phyloP scores from a whole-genome alignment of 92 coral and sea anemone species.

The Anthopleura xanthogrammica region DNA sequence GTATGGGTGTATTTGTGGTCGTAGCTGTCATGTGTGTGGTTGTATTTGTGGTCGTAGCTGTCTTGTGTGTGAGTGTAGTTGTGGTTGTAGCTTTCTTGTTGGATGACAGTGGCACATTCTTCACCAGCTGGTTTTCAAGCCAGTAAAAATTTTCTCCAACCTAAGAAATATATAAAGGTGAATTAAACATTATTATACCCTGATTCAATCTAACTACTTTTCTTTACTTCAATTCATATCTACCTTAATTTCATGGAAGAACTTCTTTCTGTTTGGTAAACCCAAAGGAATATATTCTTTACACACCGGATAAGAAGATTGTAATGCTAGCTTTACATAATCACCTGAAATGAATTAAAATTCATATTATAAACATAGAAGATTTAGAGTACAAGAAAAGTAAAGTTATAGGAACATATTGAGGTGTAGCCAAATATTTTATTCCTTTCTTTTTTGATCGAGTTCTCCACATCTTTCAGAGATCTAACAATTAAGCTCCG shows the following conservation, averaged over 20 bases:
- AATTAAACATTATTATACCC: background rate
- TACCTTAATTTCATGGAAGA: constrained; percentile 14
- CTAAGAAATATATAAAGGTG: background rate
- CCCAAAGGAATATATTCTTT: background rate
- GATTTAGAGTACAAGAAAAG: background rate
- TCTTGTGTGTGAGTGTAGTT: background rate
- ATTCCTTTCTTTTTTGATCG: too few relatives aligned
- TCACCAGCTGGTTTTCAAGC: background rate
- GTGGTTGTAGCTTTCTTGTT: background rate
- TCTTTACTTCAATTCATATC: background rate
- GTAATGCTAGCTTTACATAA: background rate
- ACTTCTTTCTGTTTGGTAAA: background rate
- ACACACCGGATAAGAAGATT: background rate
- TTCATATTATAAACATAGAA: background rate
- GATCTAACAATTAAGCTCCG: too few relatives aligned
- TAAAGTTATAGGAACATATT: background rate
- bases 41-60: too few relatives aligned
- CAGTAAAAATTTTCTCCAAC: background rate
- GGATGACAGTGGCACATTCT: background rate
- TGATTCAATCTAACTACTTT: background rate
- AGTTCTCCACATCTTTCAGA: too few relatives aligned
- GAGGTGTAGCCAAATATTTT: background rate
- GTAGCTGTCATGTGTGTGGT: too few relatives aligned
- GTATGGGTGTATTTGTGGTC: background rate
- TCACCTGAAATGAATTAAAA: constrained; percentile 1